Conservation (phyloP, 2,113 vertebrate species). For the cattle (Bos taurus) region ARS-UCD2.0 NC_037332.1:2644501-2645000, state of each 20-base stretch:
- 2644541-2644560: conserved; percentile 67
- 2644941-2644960: conserved; percentile 75
- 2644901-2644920: conserved; percentile 79
- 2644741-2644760: conserved; percentile 71
- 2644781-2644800: conserved; percentile 66
- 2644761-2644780: conserved; percentile 72
- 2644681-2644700: conserved; percentile 72
- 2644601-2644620: conserved; percentile 79
- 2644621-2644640: conserved; percentile 78
- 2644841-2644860: conserved; percentile 72
- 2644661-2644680: conserved; percentile 72
- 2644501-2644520: conserved; percentile 70
- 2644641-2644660: conserved; percentile 77
- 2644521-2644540: conserved; percentile 60
- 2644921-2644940: conserved; percentile 80
- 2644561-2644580: too few relatives aligned
- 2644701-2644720: conserved; percentile 59
- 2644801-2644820: conserved; percentile 67
- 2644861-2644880: conserved; percentile 74
- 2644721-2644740: conserved; percentile 53
- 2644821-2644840: conserved; percentile 76
- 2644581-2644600: conserved; percentile 70
- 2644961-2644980: conserved; percentile 83
- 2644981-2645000: conserved; percentile 80
- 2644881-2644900: conserved; percentile 81